phyloP scores from a whole-genome alignment of 2,113 vertebrate genomes.

The Anarhynchus alexandrinus region DNA sequence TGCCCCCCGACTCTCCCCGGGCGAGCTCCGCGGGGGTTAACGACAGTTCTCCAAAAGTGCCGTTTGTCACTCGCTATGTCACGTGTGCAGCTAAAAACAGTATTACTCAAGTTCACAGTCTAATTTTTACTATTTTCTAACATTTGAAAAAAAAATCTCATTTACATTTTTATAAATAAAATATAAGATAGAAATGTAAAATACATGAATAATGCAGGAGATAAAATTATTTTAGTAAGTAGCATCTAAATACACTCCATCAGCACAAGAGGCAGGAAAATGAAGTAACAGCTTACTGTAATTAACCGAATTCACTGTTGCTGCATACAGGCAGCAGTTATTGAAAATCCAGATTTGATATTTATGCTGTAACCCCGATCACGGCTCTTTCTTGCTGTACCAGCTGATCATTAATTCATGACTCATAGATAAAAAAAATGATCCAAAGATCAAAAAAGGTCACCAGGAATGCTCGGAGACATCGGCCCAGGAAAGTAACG shows the following conservation, averaged over 20 bases:
- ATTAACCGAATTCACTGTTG: neutral
- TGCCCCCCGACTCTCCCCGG: fast-evolving
- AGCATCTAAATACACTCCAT: neutral
- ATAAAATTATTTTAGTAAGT: neutral
- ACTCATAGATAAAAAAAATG: neutral
- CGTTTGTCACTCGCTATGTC: neutral
- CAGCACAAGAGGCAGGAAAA: neutral
- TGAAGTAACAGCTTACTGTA: neutral
- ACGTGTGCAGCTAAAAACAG: neutral
- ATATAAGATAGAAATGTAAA: neutral
- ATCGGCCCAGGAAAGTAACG: fast-evolving
- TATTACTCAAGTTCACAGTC: neutral
- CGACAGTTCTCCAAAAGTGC: neutral
- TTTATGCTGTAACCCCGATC: neutral
- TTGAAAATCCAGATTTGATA: neutral
- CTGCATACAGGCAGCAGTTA: neutral
- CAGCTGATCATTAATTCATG: neutral
- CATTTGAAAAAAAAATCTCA: neutral
- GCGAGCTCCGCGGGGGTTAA: too few relatives aligned
- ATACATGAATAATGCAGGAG: neutral
- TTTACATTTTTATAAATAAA: neutral
- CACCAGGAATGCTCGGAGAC: neutral
- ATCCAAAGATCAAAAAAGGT: neutral
- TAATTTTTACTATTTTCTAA: neutral
- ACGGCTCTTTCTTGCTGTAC: neutral